phyloP scores from a whole-genome alignment of 2,113 vertebrate genomes.

The Calonectris borealis region DNA sequence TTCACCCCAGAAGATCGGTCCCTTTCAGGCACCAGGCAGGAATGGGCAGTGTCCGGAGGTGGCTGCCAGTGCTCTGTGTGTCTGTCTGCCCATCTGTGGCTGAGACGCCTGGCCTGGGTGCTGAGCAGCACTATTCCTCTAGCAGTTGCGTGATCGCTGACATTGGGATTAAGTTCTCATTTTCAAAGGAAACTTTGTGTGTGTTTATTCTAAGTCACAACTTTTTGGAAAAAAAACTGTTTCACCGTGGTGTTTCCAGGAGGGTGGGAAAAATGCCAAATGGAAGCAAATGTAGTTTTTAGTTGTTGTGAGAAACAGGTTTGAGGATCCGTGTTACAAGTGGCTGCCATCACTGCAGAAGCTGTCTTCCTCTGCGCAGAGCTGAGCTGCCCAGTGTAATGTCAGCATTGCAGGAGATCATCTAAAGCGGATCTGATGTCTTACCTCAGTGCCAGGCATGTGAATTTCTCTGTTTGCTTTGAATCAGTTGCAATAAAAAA shows the following conservation, averaged over 20 bases:
- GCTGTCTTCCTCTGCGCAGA: background rate
- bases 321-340: background rate
- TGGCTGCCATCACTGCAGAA: background rate
- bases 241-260: background rate
- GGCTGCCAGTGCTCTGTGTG: background rate
- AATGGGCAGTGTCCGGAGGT: background rate
- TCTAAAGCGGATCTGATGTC: background rate
- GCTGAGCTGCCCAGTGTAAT: background rate
- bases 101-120: background rate
- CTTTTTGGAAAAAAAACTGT: background rate
- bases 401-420: background rate
- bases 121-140: background rate
- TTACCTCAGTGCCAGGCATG: background rate
- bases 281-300: background rate
- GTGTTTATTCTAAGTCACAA: background rate
- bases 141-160: background rate
- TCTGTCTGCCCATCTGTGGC: background rate
- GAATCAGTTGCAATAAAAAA: background rate
- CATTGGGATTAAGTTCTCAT: background rate
- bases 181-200: background rate
- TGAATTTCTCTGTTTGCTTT: background rate
- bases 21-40: background rate
- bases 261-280: background rate
- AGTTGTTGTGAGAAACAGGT: background rate
- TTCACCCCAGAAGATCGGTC: background rate